A percentile compares a stretch with the other conserved stretches of the same genome.
Evolutionary conservation across 2,888 invertebrate genomes (phyloP).

Genomic region (Empis livida): DNA sequence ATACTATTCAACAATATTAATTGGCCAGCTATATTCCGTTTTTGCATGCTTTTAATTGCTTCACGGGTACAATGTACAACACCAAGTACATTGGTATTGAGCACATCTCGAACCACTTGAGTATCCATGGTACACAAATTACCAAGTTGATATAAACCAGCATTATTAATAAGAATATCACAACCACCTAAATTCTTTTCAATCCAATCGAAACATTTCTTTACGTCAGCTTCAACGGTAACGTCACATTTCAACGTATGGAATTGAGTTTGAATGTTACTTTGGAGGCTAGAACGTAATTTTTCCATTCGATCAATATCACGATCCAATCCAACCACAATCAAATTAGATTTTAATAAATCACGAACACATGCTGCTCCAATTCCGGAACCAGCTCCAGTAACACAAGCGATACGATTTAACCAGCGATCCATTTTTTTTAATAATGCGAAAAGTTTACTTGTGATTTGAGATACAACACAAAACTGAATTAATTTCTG

Average conservation of each 20-base stretch:
- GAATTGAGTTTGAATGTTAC: conserved; percentile 18
- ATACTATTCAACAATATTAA: conserved; percentile 30
- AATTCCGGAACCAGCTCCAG: conserved; percentile 49
- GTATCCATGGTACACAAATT: background rate
- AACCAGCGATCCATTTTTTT: conserved; percentile 41
- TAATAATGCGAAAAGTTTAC: conserved; percentile 13
- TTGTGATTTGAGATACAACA: too few species aligned
- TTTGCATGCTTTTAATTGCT: conserved; percentile 34
- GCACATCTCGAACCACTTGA: conserved; percentile 13
- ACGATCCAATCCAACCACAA: conserved; percentile 42
- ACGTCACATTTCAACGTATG: conserved; percentile 36
- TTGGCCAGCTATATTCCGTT: conserved; percentile 29
- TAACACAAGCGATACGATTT: conserved; percentile 46
- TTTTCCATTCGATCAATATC: conserved; percentile 21
- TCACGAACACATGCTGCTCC: conserved; percentile 38
- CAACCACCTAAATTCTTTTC: conserved; percentile 36
- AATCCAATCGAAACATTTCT: conserved; percentile 36
- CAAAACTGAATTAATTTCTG: too few species aligned
- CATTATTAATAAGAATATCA: conserved; percentile 42
- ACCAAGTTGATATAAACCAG: conserved; percentile 25
- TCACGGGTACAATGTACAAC: conserved; percentile 30
- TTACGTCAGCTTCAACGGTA: conserved; percentile 36
- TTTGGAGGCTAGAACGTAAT: conserved; percentile 2
- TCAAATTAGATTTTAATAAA: conserved; percentile 38
- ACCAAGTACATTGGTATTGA: conserved; percentile 33